Percentiles rank a stretch among this genome's conserved stretches.
phyloP scores from a whole-genome alignment of 2,888 invertebrate species.

The Drosophila recens region DNA sequence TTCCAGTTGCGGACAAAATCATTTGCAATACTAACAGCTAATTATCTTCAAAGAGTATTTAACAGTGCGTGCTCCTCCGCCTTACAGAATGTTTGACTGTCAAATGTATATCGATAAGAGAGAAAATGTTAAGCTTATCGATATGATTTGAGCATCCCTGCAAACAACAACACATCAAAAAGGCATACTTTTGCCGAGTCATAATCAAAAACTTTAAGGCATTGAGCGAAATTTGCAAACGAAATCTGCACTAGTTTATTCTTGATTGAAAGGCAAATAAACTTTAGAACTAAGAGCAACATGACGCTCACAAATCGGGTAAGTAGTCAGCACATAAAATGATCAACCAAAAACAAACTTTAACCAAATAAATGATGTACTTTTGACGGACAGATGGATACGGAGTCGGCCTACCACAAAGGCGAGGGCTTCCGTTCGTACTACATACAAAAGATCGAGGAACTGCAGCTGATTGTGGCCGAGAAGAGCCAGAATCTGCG shows the following conservation, averaged over 20 bases:
- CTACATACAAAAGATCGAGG: slow-evolving; percentile 99
- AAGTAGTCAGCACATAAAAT: slow-evolving; percentile 35
- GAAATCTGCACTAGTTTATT: neutral
- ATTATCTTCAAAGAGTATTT: neutral
- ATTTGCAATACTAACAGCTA: neutral
- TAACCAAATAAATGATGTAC: neutral
- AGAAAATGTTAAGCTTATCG: slow-evolving; percentile 23
- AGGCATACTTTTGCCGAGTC: slow-evolving; percentile 60
- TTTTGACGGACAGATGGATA: slow-evolving; percentile 80
- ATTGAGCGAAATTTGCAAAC: slow-evolving; percentile 2
- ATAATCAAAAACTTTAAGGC: slow-evolving; percentile 34
- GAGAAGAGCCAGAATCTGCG: slow-evolving; percentile 99
- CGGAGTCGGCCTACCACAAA: slow-evolving; percentile 79
- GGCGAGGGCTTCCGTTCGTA: slow-evolving; percentile 97
- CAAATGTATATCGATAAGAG: neutral
- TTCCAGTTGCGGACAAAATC: neutral
- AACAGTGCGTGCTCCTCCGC: neutral
- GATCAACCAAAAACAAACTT: neutral
- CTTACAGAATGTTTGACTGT: neutral
- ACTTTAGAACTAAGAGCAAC: slow-evolving; percentile 21
- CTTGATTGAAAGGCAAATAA: neutral
- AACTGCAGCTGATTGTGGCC: slow-evolving; percentile 97
- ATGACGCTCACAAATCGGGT: slow-evolving; percentile 83
- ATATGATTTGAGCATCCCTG: slow-evolving; percentile 13
- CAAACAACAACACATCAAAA: slow-evolving; percentile 3